Conservation (phyloP, 2,797 vertebrate genomes). For the Cyclopterus lumpus region DNA sequence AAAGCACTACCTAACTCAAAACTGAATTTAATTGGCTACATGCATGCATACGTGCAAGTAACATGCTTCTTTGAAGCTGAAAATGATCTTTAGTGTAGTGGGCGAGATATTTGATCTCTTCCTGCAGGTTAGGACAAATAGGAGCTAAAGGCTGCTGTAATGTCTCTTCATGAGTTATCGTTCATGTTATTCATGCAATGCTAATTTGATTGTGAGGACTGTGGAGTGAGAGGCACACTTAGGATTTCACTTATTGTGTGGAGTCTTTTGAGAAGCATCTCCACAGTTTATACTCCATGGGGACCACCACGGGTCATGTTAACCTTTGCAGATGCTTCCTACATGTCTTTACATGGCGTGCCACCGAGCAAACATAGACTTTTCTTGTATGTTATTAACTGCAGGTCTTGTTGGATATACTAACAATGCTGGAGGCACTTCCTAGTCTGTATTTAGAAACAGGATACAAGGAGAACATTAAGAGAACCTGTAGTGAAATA, state of each 20-base stretch:
- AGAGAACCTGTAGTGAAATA: slow-evolving; percentile 33
- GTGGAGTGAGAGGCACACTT: not conserved
- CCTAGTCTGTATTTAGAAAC: slow-evolving; percentile 61
- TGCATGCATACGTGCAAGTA: not conserved
- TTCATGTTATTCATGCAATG: not conserved
- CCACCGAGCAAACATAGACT: slow-evolving; percentile 40
- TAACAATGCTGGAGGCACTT: slow-evolving; percentile 63
- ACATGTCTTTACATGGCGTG: slow-evolving; percentile 65
- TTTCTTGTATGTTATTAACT: slow-evolving; percentile 61
- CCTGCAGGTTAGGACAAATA: slow-evolving; percentile 51
- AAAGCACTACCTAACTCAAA: not conserved
- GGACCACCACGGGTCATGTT: slow-evolving; percentile 48
- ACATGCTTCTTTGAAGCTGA: slow-evolving; percentile 18
- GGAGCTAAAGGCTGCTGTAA: slow-evolving; percentile 1
- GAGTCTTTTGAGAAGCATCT: not conserved
- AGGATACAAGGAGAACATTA: slow-evolving; percentile 50
- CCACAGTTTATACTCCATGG: not conserved
- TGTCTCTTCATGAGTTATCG: too few relatives aligned
- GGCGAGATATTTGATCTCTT: slow-evolving; percentile 43
- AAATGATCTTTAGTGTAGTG: slow-evolving; percentile 20
- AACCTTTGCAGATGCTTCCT: slow-evolving; percentile 48
- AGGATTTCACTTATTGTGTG: not conserved
- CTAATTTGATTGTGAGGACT: not conserved
- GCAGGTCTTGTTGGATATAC: slow-evolving; percentile 33
- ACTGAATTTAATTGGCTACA: not conserved